Base-by-base conservation (phyloP, 2,113 vertebrate species). In the Fregata magnificens region DNA sequence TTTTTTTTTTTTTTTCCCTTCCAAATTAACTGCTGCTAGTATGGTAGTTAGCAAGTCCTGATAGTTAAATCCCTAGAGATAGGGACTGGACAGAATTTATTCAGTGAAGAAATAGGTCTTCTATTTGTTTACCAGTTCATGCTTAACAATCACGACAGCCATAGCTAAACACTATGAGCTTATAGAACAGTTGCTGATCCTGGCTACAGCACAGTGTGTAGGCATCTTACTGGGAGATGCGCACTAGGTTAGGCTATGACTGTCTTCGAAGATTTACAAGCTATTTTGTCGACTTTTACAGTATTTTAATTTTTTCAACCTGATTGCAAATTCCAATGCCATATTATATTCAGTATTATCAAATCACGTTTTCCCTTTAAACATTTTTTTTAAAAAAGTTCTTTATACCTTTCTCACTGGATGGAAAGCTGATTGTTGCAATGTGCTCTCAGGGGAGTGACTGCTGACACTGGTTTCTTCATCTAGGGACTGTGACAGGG, bases 401-500 rank as follows among this genome's bases (percentile, higher is more conserved):
- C 11, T 82, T 87, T 86, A 82, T 98, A 98, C 98, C 98, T 98
- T 98, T 97, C 97, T 98, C 79, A 94, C 81, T 59, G 98, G 97
- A 90, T 93, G 97, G 13, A 97, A 97, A 88, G 97, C 77, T 55
- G 97, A 58, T 61, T 92, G 96, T 63, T 97, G 97, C 88, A 81
- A 56, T 34, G 74, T 36, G 67, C n/a, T 93, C 72, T 97, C 97
- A 91, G 94, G n/a, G 40, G 94, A 52, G 26, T 95, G 97, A 66
- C 85, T 90, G 45, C 88, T 96, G 63, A 88, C 97, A 69, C 85
- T 62, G 52, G 89, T 66, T 90, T 98, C 98, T 82, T 98, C 98
- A 49, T 94, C 96, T 53, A 95, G 34, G 9, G 94, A 52, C 49
- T 97, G 98, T 22, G 98, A 50, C 66, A 96, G 55, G 34, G 74